phyloP scores from a whole-genome alignment of 2,888 invertebrate genomes.

The Mantis religiosa region DNA sequence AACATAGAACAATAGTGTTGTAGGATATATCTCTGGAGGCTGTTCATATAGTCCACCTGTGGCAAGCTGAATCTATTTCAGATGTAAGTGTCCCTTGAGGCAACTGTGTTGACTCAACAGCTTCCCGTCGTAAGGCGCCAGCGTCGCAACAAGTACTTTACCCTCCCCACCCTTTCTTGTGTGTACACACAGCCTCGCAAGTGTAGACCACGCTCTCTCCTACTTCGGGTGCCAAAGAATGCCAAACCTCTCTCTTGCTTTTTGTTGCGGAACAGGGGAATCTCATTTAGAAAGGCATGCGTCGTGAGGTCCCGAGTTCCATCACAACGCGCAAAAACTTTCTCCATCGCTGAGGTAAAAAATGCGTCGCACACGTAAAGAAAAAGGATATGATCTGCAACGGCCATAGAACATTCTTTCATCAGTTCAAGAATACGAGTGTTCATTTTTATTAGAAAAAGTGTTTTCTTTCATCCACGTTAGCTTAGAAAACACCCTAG shows the following conservation, averaged over 20 bases:
- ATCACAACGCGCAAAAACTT: background rate
- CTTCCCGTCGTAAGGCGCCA: conserved; percentile 13
- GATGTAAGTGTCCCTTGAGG: background rate
- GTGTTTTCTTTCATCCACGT: no score
- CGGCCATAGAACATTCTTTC: no score
- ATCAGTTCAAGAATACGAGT: no score
- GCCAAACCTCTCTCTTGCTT: background rate
- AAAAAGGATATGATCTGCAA: no score
- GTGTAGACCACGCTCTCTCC: background rate
- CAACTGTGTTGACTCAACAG: conserved; percentile 11
- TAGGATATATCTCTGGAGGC: no score
- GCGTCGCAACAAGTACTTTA: conserved; percentile 12
- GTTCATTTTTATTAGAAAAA: no score
- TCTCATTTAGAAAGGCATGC: background rate
- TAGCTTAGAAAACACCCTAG: no score
- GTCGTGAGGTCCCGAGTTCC: background rate
- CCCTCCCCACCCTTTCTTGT: background rate
- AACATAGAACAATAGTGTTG: no score
- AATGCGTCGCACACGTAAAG: no score
- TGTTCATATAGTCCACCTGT: no score
- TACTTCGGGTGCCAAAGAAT: background rate
- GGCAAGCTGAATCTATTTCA: background rate
- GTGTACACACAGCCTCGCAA: background rate
- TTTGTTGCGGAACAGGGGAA: background rate
- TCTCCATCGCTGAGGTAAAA: no score